phyloP scores from a whole-genome alignment of 1,140 invertebrate species.

The Agrypnia vestita region DNA sequence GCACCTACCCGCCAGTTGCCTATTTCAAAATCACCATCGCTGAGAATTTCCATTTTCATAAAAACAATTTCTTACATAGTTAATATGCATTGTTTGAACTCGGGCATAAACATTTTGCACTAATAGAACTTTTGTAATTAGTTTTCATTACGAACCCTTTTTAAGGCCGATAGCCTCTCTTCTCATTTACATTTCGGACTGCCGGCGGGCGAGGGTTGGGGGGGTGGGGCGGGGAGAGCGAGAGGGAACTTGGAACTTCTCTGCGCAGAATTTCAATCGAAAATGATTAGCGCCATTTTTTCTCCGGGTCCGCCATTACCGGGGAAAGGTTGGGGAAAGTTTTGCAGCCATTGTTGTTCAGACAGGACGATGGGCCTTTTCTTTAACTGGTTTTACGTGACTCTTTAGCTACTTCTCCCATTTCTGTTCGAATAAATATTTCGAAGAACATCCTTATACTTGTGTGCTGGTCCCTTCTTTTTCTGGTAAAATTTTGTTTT shows the following conservation, averaged over 20 bases:
- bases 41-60: constrained; percentile 26
- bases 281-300: constrained; percentile 59
- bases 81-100: constrained; percentile 45
- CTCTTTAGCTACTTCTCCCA: constrained; percentile 40
- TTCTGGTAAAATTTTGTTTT: too few relatives aligned
- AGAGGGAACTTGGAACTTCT: constrained; percentile 22
- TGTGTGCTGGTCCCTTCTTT: too few relatives aligned
- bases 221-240: background rate
- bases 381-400: constrained; percentile 59
- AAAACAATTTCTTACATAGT: constrained; percentile 37
- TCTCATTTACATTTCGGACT: constrained; percentile 37
- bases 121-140: constrained; percentile 46
- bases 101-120: constrained; percentile 19
- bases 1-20: too few relatives aligned
- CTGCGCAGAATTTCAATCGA: constrained; percentile 56
- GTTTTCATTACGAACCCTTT: constrained; percentile 50
- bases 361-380: constrained; percentile 40
- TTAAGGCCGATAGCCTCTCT: constrained; percentile 18
- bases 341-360: constrained; percentile 53
- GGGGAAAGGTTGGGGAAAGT: constrained; percentile 54
- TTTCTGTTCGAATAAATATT: constrained; percentile 12
- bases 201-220: background rate
- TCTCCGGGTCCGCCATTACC: constrained; percentile 52
- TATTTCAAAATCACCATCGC: background rate
- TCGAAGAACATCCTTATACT: too few relatives aligned